A percentile compares a stretch with the other conserved stretches of the same genome.
phyloP scores from a whole-genome alignment of 2,113 vertebrate species.

The Marcusenius ussheri region DNA sequence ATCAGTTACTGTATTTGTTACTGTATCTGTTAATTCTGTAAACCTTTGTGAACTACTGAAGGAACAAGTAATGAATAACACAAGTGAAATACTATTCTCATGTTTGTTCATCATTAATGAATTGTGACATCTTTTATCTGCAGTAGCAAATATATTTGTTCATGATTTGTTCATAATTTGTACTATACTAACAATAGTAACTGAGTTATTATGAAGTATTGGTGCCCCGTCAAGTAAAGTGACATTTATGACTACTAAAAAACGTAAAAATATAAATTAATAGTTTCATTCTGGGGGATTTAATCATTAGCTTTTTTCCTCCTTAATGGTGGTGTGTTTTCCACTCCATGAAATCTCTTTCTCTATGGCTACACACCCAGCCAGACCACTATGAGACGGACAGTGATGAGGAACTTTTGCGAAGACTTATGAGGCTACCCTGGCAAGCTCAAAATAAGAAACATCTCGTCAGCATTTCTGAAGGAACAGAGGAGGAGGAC shows the following conservation, averaged over 20 bases:
- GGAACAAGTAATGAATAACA: background rate
- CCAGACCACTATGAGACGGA: constrained; percentile 71
- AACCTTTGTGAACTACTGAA: background rate
- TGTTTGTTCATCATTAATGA: background rate
- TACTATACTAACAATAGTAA: background rate
- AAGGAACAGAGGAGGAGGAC: constrained; percentile 78
- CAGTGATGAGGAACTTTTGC: constrained; percentile 88
- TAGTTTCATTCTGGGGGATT: background rate
- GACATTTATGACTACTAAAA: background rate
- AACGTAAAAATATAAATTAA: background rate
- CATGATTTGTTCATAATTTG: background rate
- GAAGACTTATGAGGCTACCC: constrained; percentile 78
- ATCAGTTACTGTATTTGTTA: background rate
- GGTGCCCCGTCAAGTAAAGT: background rate
- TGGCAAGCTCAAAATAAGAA: constrained; percentile 69
- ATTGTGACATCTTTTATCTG: background rate
- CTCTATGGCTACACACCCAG: constrained; percentile 37
- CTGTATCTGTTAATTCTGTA: background rate
- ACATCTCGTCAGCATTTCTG: constrained; percentile 84
- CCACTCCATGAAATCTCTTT: background rate
- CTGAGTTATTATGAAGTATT: background rate
- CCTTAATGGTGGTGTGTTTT: constrained; percentile 19
- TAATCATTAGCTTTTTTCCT: background rate
- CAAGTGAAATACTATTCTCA: background rate
- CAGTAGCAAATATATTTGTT: background rate